A percentile compares a stretch with the other conserved stretches of the same genome.
These are phyloP conservation scores for Drosophila austrosaltans DNA, from an alignment of 2,888 invertebrate genomes.

Conservation along the genomic window DNA sequence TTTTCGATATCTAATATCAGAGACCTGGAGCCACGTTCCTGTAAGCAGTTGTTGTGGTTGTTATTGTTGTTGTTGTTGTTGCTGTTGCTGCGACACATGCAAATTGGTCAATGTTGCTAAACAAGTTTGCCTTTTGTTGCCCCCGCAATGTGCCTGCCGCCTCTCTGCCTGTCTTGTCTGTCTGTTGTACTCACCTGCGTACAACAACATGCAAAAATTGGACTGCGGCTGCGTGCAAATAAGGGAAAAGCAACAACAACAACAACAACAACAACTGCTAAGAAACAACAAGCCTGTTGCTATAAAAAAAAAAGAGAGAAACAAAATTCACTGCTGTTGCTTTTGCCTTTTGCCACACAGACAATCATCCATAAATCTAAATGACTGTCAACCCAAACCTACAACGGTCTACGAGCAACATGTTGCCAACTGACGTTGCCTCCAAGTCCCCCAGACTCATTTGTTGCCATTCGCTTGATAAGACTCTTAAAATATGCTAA, in stretches of 20 bases:
- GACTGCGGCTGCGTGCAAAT: slow-evolving; percentile 77
- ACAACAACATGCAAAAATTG: slow-evolving; percentile 76
- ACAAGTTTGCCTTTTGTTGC: slow-evolving; percentile 65
- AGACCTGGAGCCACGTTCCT: slow-evolving; percentile 33
- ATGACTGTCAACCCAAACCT: slow-evolving; percentile 77
- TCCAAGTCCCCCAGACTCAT: slow-evolving; percentile 50
- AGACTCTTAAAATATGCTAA: slow-evolving; percentile 72
- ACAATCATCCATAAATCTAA: slow-evolving; percentile 80
- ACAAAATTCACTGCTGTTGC: slow-evolving; percentile 51
- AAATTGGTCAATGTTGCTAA: slow-evolving; percentile 78
- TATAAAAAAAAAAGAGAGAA: slow-evolving; percentile 54
- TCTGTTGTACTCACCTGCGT: slow-evolving; percentile 76
- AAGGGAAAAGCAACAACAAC: slow-evolving; percentile 59
- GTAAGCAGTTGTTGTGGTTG: neutral
- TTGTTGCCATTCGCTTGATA: slow-evolving; percentile 73
- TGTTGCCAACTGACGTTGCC: slow-evolving; percentile 42
- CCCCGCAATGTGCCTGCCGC: neutral
- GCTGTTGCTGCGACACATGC: slow-evolving; percentile 74
- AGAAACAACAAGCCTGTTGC: slow-evolving; percentile 40
- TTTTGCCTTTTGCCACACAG: slow-evolving; percentile 53
- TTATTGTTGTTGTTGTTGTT: slow-evolving; percentile 32
- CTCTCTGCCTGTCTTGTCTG: slow-evolving; percentile 3
- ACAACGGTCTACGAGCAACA: slow-evolving; percentile 61
- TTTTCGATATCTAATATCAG: slow-evolving; percentile 73
- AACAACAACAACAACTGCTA: slow-evolving; percentile 50